Evolutionary conservation across 2,888 invertebrate species (phyloP).

Genomic region (Dascillus cervinus): DNA sequence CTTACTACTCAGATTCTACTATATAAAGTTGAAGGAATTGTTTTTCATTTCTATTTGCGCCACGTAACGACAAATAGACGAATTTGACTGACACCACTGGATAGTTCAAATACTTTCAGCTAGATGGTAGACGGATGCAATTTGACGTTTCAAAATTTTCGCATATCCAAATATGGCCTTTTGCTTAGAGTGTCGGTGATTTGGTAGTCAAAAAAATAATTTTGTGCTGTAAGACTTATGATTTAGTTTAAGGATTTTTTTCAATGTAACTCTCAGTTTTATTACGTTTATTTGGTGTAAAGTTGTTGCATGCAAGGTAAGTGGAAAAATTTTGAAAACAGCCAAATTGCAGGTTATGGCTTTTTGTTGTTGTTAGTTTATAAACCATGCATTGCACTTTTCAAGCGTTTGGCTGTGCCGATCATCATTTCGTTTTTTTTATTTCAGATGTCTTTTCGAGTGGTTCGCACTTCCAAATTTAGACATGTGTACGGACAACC

Average conservation of each 20-base stretch:
- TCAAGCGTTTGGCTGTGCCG: neutral
- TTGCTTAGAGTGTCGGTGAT: constrained; percentile 24
- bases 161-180: constrained; percentile 45
- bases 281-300: constrained; percentile 6
- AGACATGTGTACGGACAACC: constrained; percentile 91
- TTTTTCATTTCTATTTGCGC: too few species aligned
- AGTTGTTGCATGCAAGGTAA: constrained; percentile 8
- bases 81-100: too few species aligned
- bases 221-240: constrained; percentile 15
- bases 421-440: constrained; percentile 9
- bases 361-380: constrained; percentile 2
- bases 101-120: too few species aligned
- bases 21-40: too few species aligned
- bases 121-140: constrained; percentile 10
- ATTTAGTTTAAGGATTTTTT: constrained; percentile 10
- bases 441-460: constrained; percentile 86
- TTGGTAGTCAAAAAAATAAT: constrained; percentile 31
- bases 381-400: neutral
- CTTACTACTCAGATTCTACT: too few species aligned
- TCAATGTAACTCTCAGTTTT: constrained; percentile 15
- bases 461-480: constrained; percentile 95
- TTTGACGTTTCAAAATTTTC: constrained; percentile 42
- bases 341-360: constrained; percentile 14
- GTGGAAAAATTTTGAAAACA: constrained; percentile 1
- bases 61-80: too few species aligned